Evolutionary conservation across 2,888 invertebrate species (phyloP).

Genomic region (Acrobasis suavella): DNA sequence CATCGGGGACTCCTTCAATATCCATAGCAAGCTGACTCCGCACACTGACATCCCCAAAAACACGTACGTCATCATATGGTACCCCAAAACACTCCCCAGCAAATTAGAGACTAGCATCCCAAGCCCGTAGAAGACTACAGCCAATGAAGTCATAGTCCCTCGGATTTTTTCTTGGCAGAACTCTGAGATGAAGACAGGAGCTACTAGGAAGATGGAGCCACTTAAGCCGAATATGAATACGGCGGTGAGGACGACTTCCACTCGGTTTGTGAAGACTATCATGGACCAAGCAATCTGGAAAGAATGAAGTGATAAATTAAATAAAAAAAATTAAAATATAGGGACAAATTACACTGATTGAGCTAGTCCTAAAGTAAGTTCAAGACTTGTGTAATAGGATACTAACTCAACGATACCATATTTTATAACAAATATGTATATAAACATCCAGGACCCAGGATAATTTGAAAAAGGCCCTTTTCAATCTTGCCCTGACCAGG

Average conservation of each 20-base stretch:
- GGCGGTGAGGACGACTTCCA: slow-evolving; percentile 53
- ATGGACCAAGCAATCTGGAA: slow-evolving; percentile 59
- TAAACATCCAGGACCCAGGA: no score
- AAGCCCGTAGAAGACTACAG: slow-evolving; percentile 52
- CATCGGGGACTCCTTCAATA: slow-evolving; percentile 59
- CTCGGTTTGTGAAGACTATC: slow-evolving; percentile 42
- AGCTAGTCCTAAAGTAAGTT: no score
- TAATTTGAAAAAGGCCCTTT: no score
- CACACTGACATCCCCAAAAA: slow-evolving; percentile 44
- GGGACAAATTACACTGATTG: no score
- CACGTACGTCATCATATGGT: slow-evolving; percentile 51
- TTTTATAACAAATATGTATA: no score
- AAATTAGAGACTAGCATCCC: slow-evolving; percentile 62
- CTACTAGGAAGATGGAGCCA: slow-evolving; percentile 46
- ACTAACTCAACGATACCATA: no score
- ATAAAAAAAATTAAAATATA: no score
- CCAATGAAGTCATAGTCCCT: slow-evolving; percentile 56
- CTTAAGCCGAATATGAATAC: slow-evolving; percentile 58
- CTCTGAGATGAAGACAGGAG: slow-evolving; percentile 59
- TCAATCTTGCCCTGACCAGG: no score
- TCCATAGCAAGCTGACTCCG: slow-evolving; percentile 39
- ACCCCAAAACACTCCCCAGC: slow-evolving; percentile 55
- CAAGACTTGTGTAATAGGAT: no score
- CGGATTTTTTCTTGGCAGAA: slow-evolving; percentile 62
- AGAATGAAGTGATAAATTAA: background rate